These are phyloP conservation scores for Pseudomyrmex pallidus DNA, from an alignment of 1,140 invertebrate species.

Conservation along the genomic window DNA sequence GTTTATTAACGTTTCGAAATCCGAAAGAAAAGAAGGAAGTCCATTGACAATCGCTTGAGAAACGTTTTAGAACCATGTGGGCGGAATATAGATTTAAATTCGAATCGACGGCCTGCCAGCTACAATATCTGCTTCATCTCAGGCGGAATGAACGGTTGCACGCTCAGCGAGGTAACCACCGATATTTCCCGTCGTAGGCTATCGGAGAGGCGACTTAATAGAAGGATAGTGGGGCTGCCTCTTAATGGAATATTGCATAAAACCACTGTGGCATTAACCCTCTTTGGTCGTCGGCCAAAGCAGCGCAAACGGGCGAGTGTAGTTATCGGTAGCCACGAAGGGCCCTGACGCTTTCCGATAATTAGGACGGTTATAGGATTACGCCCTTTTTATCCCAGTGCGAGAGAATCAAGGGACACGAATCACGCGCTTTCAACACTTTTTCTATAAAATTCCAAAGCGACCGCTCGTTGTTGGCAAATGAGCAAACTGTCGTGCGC, in stretches of 20 bases:
- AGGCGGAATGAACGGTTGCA: conserved; percentile 65
- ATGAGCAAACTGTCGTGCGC: conserved; percentile 17
- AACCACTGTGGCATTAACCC: conserved; percentile 69
- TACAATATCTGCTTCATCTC: conserved; percentile 68
- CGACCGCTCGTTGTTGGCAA: conserved; percentile 14
- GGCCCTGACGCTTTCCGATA: conserved; percentile 51
- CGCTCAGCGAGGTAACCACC: conserved; percentile 61
- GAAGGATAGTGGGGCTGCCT: conserved; percentile 68
- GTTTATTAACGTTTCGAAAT: conserved; percentile 22
- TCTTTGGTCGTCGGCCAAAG: conserved; percentile 40
- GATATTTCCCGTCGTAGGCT: conserved; percentile 75
- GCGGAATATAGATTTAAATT: conserved; percentile 62
- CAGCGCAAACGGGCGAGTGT: conserved; percentile 21
- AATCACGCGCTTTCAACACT: background rate
- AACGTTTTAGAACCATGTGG: background rate
- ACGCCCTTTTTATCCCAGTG: background rate
- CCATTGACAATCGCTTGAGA: conserved; percentile 23
- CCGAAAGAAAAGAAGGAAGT: conserved; percentile 5
- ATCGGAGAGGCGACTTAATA: conserved; percentile 76
- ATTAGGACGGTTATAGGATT: conserved; percentile 51
- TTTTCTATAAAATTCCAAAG: conserved; percentile 11
- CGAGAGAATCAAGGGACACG: background rate
- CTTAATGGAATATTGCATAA: conserved; percentile 74
- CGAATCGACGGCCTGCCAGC: conserved; percentile 66
- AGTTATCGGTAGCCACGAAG: conserved; percentile 38